Evolutionary conservation across 2,113 vertebrate genomes (phyloP).

Genomic region (Trematomus loennbergii): DNA sequence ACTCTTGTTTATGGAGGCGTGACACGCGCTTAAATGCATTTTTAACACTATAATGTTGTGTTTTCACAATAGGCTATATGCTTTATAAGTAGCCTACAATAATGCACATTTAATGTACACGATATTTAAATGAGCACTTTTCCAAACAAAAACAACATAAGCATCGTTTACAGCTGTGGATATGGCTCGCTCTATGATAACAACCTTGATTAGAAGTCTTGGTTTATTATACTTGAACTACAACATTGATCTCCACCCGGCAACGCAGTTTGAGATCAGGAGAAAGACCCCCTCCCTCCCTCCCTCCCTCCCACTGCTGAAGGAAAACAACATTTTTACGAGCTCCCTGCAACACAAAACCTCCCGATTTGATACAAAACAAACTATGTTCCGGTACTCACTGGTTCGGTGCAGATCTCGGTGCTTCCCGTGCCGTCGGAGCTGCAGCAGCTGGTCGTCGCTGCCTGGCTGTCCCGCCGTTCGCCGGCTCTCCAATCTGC

Average conservation of each 20-base stretch:
- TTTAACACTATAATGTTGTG: neutral
- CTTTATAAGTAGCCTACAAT: too few relatives aligned
- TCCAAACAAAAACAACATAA: neutral
- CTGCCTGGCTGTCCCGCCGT: constrained; percentile 56
- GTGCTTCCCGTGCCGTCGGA: constrained; percentile 30
- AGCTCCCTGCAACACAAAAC: neutral
- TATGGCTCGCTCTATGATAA: neutral
- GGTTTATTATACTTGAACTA: constrained; percentile 2
- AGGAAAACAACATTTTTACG: constrained; percentile 36
- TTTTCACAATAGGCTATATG: too few relatives aligned
- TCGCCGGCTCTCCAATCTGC: constrained; percentile 64
- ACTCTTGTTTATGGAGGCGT: neutral
- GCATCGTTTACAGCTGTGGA: fast-evolving
- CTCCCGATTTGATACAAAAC: fast-evolving
- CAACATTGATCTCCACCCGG: constrained; percentile 55
- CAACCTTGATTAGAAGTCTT: neutral
- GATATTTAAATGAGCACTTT: neutral
- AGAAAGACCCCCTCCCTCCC: constrained; percentile 11
- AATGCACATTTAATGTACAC: neutral
- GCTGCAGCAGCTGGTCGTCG: constrained; percentile 48
- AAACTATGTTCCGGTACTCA: constrained; percentile 19
- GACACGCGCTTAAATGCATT: neutral
- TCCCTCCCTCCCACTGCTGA: neutral
- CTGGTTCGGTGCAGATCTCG: constrained; percentile 21
- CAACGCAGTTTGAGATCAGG: constrained; percentile 48